Conservation (phyloP, 2,113 vertebrate genomes). For the Heloderma charlesbogerti region DNA sequence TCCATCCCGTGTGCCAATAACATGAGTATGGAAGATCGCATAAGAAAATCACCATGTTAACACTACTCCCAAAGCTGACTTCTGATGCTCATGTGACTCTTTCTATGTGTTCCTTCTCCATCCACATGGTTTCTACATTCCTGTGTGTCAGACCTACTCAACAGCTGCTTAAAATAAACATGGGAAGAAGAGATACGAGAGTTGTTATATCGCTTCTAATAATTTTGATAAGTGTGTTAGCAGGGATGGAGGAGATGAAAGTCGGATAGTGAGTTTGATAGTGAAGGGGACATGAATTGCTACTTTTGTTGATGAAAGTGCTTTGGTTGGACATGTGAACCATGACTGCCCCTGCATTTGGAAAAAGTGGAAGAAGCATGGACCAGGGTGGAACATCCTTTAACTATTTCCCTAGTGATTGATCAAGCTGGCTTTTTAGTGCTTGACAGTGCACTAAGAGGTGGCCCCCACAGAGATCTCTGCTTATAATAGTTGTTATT, state of each 20-base stretch:
- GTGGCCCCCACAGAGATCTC: too few species aligned
- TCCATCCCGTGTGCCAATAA: too few species aligned
- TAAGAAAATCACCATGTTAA: background rate
- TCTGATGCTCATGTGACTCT: background rate
- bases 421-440: background rate
- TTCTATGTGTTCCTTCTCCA: background rate
- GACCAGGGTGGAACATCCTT: background rate
- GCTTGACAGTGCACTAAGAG: background rate
- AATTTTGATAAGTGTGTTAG: too few species aligned
- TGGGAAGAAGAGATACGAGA: background rate
- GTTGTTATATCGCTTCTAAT: background rate
- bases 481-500: background rate
- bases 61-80: background rate
- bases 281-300: background rate
- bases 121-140: background rate
- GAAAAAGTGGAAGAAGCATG: background rate
- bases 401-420: background rate
- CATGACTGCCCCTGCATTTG: background rate
- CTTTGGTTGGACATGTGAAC: background rate
- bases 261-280: background rate
- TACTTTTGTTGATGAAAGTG: background rate
- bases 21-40: background rate
- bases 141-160: background rate
- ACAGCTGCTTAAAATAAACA: background rate
- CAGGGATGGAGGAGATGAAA: background rate